Conservation (phyloP, 2,113 vertebrate species). For the Engraulis encrasicolus region DNA sequence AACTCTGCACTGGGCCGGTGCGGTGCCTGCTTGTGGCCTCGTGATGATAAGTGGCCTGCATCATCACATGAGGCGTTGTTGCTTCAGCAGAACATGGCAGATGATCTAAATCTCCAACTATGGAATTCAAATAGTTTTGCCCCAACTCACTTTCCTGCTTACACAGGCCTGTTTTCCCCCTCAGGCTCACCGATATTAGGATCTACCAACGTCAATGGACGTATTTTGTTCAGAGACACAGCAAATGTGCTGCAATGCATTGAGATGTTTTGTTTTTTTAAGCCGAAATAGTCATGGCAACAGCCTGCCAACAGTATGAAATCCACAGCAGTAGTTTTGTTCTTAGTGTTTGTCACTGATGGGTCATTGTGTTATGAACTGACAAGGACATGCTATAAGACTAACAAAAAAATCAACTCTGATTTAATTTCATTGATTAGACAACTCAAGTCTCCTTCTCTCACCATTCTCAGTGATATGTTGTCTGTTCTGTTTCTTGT, state of each 20-base stretch:
- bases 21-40: background rate
- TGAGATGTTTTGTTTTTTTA: background rate
- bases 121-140: background rate
- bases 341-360: too few species aligned
- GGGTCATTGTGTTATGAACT: background rate
- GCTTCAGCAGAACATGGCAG: background rate
- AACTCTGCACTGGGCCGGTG: background rate
- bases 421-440: too few species aligned
- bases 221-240: background rate
- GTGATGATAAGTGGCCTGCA: background rate
- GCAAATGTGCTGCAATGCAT: background rate
- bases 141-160: background rate
- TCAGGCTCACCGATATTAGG: background rate
- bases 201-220: background rate
- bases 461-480: too few species aligned
- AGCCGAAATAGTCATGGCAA: background rate
- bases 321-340: background rate
- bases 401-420: background rate
- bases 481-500: too few species aligned
- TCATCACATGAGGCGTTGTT: background rate
- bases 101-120: background rate
- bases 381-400: background rate
- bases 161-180: background rate
- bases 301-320: background rate
- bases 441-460: too few species aligned